Percentiles rank a stretch among this genome's conserved stretches.
phyloP scores from a whole-genome alignment of 2,888 invertebrate species.

The Acheta domesticus region DNA sequence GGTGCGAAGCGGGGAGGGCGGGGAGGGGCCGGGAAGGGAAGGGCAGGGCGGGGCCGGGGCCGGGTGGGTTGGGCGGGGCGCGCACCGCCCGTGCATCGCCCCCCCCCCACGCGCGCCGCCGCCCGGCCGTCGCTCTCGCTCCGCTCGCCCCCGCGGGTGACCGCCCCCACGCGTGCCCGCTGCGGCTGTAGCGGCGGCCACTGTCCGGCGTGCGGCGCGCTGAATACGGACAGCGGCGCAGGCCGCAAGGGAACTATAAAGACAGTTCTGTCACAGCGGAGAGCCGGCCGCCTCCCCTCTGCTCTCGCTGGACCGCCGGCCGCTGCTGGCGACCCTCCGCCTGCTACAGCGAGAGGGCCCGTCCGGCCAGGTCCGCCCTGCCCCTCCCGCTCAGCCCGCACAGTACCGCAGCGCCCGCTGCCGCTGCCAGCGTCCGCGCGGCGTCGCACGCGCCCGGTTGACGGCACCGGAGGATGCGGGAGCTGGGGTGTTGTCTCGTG shows the following conservation, averaged over 20 bases:
- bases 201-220: neutral
- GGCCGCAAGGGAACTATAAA: slow-evolving; percentile 18
- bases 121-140: neutral
- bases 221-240: slow-evolving; percentile 5
- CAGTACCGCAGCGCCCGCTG: too few species aligned
- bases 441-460: too few species aligned
- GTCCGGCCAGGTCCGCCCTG: neutral
- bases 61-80: neutral
- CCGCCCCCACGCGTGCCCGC: neutral
- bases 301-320: too few species aligned
- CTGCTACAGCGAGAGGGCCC: neutral
- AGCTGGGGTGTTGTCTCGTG: too few species aligned
- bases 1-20: neutral
- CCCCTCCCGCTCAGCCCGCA: neutral
- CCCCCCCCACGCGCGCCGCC: neutral
- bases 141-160: too few species aligned
- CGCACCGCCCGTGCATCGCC: neutral
- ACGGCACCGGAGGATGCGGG: too few species aligned
- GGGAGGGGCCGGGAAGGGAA: neutral
- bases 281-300: neutral
- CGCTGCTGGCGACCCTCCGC: neutral
- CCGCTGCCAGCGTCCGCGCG: too few species aligned
- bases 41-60: neutral
- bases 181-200: neutral
- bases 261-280: slow-evolving; percentile 7